These are phyloP conservation scores for Varecia variegata DNA, from an alignment of 2,797 vertebrate genomes.

Conservation along the genomic window DNA sequence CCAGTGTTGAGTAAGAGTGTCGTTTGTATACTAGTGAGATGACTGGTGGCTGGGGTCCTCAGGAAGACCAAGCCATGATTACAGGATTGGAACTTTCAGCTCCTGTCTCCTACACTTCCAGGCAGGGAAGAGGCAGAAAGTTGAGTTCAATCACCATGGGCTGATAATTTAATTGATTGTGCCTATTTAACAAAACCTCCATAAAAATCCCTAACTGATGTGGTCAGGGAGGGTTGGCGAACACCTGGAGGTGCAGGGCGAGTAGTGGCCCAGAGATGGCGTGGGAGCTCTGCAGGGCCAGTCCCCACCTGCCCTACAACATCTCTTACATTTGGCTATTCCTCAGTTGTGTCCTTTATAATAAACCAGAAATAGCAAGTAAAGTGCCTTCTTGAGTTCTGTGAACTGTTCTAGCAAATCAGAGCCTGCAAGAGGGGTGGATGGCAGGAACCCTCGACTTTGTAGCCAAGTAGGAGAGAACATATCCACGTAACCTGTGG, in stretches of 20 bases:
- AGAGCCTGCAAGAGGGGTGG: not conserved
- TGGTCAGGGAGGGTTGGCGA: not conserved
- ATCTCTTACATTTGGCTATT: not conserved
- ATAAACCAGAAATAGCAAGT: not conserved
- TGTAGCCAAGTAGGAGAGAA: not conserved
- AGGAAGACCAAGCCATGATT: not conserved
- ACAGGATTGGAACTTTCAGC: not conserved
- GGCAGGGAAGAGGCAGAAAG: not conserved
- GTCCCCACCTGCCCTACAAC: not conserved
- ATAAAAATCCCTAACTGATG: not conserved
- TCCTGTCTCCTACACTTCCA: too few relatives aligned
- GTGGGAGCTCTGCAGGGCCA: not conserved
- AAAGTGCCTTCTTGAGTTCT: not conserved
- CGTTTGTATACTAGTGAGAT: not conserved
- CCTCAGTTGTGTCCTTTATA: not conserved
- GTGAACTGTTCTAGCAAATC: not conserved
- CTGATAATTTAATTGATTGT: not conserved
- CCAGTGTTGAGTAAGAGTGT: too few relatives aligned
- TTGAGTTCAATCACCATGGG: not conserved
- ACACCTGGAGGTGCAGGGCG: not conserved
- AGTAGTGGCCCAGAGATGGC: fast-evolving
- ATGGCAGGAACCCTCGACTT: not conserved
- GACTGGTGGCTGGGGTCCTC: not conserved
- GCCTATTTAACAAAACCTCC: not conserved
- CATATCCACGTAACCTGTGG: not conserved